These are phyloP conservation scores for Gymnarchus niloticus DNA, from an alignment of 2,113 vertebrate species.

Conservation along the genomic window DNA sequence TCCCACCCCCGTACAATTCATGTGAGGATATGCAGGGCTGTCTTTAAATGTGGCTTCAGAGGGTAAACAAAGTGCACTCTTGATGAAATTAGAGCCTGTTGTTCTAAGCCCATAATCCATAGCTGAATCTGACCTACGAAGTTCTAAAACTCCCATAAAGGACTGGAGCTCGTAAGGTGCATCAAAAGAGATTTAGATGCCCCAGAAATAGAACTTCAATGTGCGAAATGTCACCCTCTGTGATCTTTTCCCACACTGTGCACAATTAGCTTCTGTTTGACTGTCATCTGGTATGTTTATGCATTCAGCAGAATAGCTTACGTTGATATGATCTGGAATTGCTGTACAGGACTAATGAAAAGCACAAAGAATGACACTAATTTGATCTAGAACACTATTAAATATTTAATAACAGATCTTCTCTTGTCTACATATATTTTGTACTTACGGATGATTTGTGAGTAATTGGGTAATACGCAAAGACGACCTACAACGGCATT, in stretches of 20 bases:
- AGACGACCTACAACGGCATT: no score
- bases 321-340: no score
- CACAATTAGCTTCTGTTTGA: slow-evolving; percentile 5
- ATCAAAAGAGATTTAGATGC: slow-evolving; percentile 24
- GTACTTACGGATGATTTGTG: no score
- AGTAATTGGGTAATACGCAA: no score
- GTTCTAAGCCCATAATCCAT: slow-evolving; percentile 23
- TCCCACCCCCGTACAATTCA: background rate
- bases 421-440: no score
- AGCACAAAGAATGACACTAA: no score
- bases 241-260: slow-evolving; percentile 16
- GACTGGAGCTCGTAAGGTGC: slow-evolving; percentile 7
- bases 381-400: no score
- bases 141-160: slow-evolving; percentile 15
- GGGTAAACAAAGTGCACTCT: slow-evolving; percentile 18
- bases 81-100: slow-evolving; percentile 20
- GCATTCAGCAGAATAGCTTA: no score
- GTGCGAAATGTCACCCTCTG: slow-evolving; percentile 14
- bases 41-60: slow-evolving; percentile 18
- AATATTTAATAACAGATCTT: no score
- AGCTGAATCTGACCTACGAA: slow-evolving; percentile 15
- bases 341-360: no score
- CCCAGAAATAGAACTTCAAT: slow-evolving; percentile 19
- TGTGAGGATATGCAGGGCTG: background rate
- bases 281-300: no score